A percentile compares a stretch with the other conserved stretches of the same genome.
phyloP scores from a whole-genome alignment of 1,140 invertebrate species.

The Rhopalosiphum maidis region DNA sequence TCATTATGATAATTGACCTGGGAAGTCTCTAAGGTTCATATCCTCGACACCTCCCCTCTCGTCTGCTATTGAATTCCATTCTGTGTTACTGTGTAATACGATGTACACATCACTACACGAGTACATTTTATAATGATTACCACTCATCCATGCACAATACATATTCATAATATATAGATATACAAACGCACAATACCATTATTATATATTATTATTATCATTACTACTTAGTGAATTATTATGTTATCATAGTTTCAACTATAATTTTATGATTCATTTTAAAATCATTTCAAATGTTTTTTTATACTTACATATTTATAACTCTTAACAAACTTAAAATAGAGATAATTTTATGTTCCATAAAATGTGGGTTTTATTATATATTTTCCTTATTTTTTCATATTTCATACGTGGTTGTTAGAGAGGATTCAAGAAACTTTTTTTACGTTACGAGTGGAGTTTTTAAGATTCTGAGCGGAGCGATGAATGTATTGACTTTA shows the following conservation, averaged over 20 bases:
- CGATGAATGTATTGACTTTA: no score
- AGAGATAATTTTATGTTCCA: no score
- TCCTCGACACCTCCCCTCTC: neutral
- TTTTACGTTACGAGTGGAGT: no score
- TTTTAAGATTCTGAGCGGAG: no score
- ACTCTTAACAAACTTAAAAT: no score
- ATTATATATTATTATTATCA: neutral
- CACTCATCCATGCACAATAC: neutral
- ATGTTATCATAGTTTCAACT: neutral
- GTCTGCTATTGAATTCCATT: neutral
- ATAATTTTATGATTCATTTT: neutral
- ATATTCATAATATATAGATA: neutral
- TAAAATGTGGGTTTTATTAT: no score
- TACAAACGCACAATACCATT: neutral
- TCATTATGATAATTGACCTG: slow-evolving; percentile 35
- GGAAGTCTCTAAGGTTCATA: neutral
- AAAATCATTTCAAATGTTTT: neutral
- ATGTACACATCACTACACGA: neutral
- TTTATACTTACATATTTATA: neutral
- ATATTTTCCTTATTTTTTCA: no score
- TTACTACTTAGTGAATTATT: neutral
- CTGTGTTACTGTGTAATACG: neutral
- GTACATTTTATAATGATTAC: neutral
- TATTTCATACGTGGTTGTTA: no score
- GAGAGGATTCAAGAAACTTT: no score